Evolutionary conservation across 2,888 invertebrate genomes (phyloP).

Genomic region (Cremastobaeus sp.): DNA sequence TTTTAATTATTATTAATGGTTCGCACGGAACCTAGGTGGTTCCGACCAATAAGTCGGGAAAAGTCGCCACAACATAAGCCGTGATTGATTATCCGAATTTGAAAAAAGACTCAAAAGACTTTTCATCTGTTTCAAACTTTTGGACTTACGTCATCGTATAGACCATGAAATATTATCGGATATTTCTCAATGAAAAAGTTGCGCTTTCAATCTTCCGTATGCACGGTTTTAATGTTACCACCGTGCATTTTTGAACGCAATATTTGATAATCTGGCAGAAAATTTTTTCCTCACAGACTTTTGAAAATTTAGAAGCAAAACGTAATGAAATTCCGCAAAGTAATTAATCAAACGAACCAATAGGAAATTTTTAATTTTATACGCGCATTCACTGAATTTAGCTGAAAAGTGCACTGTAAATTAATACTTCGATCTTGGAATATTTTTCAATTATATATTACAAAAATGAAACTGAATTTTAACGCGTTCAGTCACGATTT

Average conservation of each 20-base stretch:
- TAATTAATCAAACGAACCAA: no score
- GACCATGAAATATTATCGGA: constrained; percentile 2
- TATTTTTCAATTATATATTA: no score
- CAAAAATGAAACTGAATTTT: no score
- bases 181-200: constrained; percentile 14
- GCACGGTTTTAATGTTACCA: constrained; percentile 7
- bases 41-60: constrained; percentile 1
- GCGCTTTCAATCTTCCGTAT: constrained; percentile 15
- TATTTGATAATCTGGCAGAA: background rate
- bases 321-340: no score
- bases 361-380: background rate
- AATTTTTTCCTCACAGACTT: background rate
- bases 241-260: constrained; percentile 1
- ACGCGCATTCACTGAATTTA: no score
- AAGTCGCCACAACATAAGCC: background rate
- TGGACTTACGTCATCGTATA: constrained; percentile 2
- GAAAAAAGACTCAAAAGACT: constrained; percentile 8
- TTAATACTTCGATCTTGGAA: no score
- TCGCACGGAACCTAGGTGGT: background rate
- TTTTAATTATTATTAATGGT: constrained; percentile 4
- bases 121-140: background rate
- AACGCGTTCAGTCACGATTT: no score
- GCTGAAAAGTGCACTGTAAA: no score
- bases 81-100: constrained; percentile 14
- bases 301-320: background rate